Base-by-base conservation (phyloP, 2,888 invertebrate species). In the Leuctra nigra region DNA sequence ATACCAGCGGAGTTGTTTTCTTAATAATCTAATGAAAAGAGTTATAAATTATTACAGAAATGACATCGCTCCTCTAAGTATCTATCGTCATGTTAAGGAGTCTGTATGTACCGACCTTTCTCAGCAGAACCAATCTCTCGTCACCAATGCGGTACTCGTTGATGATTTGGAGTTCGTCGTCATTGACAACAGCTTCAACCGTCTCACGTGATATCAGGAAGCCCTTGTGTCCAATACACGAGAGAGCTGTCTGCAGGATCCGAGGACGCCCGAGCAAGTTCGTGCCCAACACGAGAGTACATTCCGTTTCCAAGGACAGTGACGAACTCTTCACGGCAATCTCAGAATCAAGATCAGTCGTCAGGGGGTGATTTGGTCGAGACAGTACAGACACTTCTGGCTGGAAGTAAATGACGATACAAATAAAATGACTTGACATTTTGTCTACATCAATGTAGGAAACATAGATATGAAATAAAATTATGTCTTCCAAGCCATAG, bases 251-350 rank as follows among this genome's bases (percentile, higher is more conserved):
- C 55, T 73, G 68, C 0, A 81, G 70, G 66, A 78, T 77, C 20
- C 74, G 73, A 55, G 73, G 70, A 60, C 79, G 73, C n/a, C 69
- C 65, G 7, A 83, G 60, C 0, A 83, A 66, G 48, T 77, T 73
- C 6, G 77, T 74, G 33, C 78, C 81, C 60, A 78, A 64, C 13
- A 75, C 75, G 4, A 82, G 61, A 2, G 77, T 67, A 1, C 76
- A 69, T 25, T 77, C 78, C 1, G 74, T 71, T 57, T 82, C 81
- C 9, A 72, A 59, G 13, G 71, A 63, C 0, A 86, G 44, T 63
- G 82, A 82, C 60, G 80, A 82, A 2, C 84, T 81, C 61, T 82
- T 80, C 0, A 84, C 72, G 2, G 76, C 76, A 1, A 87, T 73
- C 23, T 11, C 11, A 70, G 63, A 0, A 78, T 74, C 63, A 81